Base-by-base conservation (phyloP, 2,113 vertebrate species). In the Dunckerocampus dactyliophorus region DNA sequence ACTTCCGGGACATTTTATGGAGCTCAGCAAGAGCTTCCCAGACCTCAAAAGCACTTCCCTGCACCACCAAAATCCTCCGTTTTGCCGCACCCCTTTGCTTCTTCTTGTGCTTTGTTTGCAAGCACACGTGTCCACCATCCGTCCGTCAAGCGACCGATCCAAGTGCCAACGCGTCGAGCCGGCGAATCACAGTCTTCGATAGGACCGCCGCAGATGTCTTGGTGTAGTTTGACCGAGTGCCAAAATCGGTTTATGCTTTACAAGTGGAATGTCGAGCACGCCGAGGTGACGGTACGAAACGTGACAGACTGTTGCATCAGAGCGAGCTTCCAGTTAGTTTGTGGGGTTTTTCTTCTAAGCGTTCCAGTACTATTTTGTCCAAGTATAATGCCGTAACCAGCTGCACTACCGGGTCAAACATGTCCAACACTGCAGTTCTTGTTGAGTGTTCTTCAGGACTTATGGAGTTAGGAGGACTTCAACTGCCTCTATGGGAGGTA, bases 231-330 rank as follows among this genome's bases (percentile, higher is more conserved):
- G 75, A 87, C 79, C 55, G 77, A 81, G 86, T 89, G 88, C 88
- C 91, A 91, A 91, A 83, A 74, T 81, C 71, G 85, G 88, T 90
- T 87, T 60, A 86, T 85, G 89, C 88, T 91, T 90, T 89, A 88
- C 67, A 69, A 74, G 79, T 64, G 67, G 74, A 76, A 50, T 39
- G n/a, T 39, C 34, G 64, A 66, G 16, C 71, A 72, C 53, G 79
- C 50, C 9, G 2, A 55, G 31, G 31, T 34, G 31, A 34, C 31
- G 31, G 31, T 34, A 34, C 31, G 31, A 34, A 34, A 34, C 24
- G 2, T 3, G 24, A 5, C 39, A 14, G 39, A 43, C 39, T 14
- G 39, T 43, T 12, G 39, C 39, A 12, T 14, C 12, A 14, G 3
- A 43, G 39, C 5, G 39, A 43, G 39, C 39, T 43, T 43, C 39